Evolutionary conservation across 2,797 vertebrate genomes (phyloP), one percentile per base, ranked within the genome.

Genomic region (Megaceryle alcyon): DNA sequence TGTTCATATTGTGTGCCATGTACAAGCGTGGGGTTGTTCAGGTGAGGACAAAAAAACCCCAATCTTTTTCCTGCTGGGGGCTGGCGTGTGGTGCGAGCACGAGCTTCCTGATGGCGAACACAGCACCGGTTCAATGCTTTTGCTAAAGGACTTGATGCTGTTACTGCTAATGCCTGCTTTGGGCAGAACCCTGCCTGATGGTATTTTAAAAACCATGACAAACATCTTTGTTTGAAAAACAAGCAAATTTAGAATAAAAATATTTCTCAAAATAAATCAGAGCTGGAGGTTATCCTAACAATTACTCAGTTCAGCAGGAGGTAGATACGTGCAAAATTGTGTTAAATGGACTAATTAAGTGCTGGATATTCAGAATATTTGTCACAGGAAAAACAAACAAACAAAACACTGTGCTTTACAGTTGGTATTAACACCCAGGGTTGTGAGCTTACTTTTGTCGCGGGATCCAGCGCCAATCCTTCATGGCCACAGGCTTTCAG

Each of bases 1-100:
- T 99, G 28, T 99, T 99, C 93, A 97, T 99, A 64, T 96, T 99
- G 18, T 99, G 99, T 10, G 99, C 99, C 80, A 99, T 99, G 99
- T 99, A 99, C 98, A 99, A 98, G 95, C 98, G 99, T 18, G 99
- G 99, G 25, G 86, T 99, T 11, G 99, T 99, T 49, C 99, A 99
- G 99, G 99, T 99, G 92, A 56, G 97, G 35, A 4, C 5, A 1
- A 2, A 13, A 6, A 7, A 12, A 5, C 7, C 7, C 5, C 29
- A 12, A 2, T 0, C 0, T 23, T 8, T 13, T 22, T 51, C 26
- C 29, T n/a, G 0, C 6, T 7, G 46, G 20, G 25, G 29, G 1
- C 25, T 23, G 0, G 2, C 11, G 23, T 23, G 59, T 33, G 49
- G 5, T 4, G 16, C 1, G 46, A 28, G 25, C 1, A 23, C 10